These are phyloP conservation scores for Dendrocincla tyrannina DNA, from an alignment of 2,797 vertebrate species.

Conservation along the genomic window DNA sequence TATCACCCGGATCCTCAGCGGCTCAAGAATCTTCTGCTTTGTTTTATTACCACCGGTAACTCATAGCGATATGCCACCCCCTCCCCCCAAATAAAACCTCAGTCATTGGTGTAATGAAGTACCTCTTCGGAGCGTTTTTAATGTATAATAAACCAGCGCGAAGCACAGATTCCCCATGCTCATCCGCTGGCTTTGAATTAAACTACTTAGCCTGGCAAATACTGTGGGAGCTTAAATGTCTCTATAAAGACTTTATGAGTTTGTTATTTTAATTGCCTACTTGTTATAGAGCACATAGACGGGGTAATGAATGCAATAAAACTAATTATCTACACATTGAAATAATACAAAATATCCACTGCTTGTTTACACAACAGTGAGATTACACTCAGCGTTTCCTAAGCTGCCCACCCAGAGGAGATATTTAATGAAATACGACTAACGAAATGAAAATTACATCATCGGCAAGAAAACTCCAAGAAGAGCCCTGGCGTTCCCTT, in stretches of 20 bases:
- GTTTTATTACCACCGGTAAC: constrained; percentile 14
- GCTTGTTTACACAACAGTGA: constrained; percentile 75
- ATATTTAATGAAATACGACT: constrained; percentile 69
- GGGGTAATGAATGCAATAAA: constrained; percentile 92
- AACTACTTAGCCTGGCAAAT: constrained; percentile 81
- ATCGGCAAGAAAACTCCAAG: constrained; percentile 9
- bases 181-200: constrained; percentile 67
- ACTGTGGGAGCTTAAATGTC: constrained; percentile 80
- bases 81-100: neutral
- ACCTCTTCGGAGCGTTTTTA: constrained; percentile 34
- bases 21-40: constrained; percentile 13
- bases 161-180: neutral
- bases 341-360: constrained; percentile 84
- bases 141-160: constrained; percentile 35
- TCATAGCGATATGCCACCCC: neutral
- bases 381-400: constrained; percentile 40
- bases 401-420: constrained; percentile 65
- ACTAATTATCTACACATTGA: constrained; percentile 89
- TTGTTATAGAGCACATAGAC: constrained; percentile 90
- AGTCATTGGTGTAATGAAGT: constrained; percentile 49
- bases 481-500: neutral
- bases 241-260: constrained; percentile 86
- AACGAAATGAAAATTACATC: constrained; percentile 68
- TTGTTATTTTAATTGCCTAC: constrained; percentile 93
- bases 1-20: constrained; percentile 53